Percentiles rank a stretch among this genome's conserved stretches.
phyloP scores from a whole-genome alignment of 2,113 vertebrate species.

The Chionomys nivalis region DNA sequence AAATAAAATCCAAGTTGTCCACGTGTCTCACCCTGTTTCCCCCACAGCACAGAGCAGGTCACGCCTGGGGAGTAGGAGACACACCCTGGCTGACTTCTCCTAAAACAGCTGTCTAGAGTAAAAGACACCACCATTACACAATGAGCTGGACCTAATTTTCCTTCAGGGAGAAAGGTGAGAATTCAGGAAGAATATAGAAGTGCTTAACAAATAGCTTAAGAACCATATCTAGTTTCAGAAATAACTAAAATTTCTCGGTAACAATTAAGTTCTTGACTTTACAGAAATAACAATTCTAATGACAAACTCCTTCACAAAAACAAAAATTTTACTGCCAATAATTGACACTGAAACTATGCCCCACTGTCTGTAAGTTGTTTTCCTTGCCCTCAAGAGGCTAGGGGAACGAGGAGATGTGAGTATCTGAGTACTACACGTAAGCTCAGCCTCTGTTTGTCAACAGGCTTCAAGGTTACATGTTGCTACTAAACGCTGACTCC shows the following conservation, averaged over 20 bases:
- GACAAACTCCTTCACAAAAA: conserved; percentile 54
- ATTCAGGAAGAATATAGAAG: conserved; percentile 45
- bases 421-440: background rate
- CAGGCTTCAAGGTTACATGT: background rate
- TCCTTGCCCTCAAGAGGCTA: background rate
- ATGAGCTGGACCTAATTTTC: conserved; percentile 43
- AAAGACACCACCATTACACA: conserved; percentile 23
- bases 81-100: background rate
- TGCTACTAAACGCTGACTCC: background rate
- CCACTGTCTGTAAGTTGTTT: background rate
- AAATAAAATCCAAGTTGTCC: background rate
- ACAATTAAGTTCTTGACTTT: conserved; percentile 58
- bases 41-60: background rate
- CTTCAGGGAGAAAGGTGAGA: background rate
- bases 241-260: conserved; percentile 65
- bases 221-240: conserved; percentile 57
- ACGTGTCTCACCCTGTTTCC: background rate
- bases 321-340: conserved; percentile 24
- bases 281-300: conserved; percentile 37
- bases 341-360: conserved; percentile 7
- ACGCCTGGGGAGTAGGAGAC: background rate
- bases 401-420: background rate
- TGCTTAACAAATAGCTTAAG: conserved; percentile 51
- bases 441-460: background rate
- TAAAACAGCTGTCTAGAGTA: conserved; percentile 20